Conservation (phyloP, 2,888 invertebrate species). For the Nemoura dubitans region DNA sequence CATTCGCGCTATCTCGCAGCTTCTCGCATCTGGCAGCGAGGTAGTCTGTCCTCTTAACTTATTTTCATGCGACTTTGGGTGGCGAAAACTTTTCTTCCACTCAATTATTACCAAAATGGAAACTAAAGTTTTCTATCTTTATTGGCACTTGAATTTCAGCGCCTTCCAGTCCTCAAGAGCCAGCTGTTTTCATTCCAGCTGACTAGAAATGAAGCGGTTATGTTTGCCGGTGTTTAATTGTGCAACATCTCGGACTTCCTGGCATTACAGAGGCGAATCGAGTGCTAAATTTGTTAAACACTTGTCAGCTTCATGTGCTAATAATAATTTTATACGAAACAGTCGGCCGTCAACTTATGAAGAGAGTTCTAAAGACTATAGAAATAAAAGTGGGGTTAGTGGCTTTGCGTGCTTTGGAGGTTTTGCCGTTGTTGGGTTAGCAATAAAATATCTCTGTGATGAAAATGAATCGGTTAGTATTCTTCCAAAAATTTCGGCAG, state of each 20-base stretch:
- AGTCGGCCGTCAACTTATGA: not conserved
- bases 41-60: no score
- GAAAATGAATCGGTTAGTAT: not conserved
- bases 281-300: not conserved
- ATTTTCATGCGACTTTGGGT: no score
- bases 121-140: no score
- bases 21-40: no score
- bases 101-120: no score
- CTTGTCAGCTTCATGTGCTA: not conserved
- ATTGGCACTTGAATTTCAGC: no score
- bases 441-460: constrained; percentile 26
- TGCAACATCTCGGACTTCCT: not conserved
- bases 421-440: constrained; percentile 18
- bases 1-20: no score
- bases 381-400: constrained; percentile 35
- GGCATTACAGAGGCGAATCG: not conserved
- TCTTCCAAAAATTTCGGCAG: constrained; percentile 20
- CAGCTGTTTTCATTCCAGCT: not conserved
- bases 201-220: not conserved
- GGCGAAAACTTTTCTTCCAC: no score
- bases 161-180: not conserved
- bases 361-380: not conserved
- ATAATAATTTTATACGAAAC: not conserved
- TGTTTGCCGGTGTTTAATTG: not conserved
- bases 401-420: constrained; percentile 24